These are phyloP conservation scores for Drosophila buzzatii DNA, from an alignment of 2,888 invertebrate genomes.

Conservation along the genomic window DNA sequence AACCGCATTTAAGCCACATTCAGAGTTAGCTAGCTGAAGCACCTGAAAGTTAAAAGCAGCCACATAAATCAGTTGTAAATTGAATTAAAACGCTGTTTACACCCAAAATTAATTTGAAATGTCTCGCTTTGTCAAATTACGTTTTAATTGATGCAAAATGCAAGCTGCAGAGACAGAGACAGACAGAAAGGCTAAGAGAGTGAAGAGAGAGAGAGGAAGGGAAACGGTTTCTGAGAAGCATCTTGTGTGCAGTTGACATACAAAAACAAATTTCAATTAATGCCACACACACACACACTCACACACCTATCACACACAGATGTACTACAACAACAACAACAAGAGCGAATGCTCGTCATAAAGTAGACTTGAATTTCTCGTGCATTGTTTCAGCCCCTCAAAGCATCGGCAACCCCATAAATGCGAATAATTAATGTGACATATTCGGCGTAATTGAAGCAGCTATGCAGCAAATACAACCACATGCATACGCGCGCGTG, in stretches of 20 bases:
- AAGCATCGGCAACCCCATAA: slow-evolving; percentile 73
- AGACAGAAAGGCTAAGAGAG: not conserved
- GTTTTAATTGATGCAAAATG: slow-evolving; percentile 73
- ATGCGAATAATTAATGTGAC: slow-evolving; percentile 81
- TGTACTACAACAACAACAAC: slow-evolving; percentile 26
- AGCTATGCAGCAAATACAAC: slow-evolving; percentile 55
- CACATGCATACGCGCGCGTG: slow-evolving; percentile 6
- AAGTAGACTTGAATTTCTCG: slow-evolving; percentile 60
- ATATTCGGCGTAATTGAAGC: slow-evolving; percentile 76
- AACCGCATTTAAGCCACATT: slow-evolving; percentile 4
- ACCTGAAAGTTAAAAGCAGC: not conserved
- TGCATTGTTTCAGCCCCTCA: slow-evolving; percentile 57
- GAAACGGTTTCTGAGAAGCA: slow-evolving; percentile 6
- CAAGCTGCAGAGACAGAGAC: slow-evolving; percentile 17
- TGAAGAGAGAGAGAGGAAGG: not conserved
- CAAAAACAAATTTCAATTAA: slow-evolving; percentile 77
- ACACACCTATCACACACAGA: slow-evolving; percentile 41
- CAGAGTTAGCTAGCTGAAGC: not conserved
- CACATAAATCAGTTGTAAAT: slow-evolving; percentile 52
- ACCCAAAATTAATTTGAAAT: slow-evolving; percentile 74
- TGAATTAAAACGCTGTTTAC: slow-evolving; percentile 71
- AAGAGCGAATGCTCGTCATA: slow-evolving; percentile 33
- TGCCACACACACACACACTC: slow-evolving; percentile 21
- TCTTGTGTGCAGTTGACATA: slow-evolving; percentile 67
- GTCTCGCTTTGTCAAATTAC: slow-evolving; percentile 78